These are phyloP conservation scores for Sylvietta virens DNA, from an alignment of 2,113 vertebrate genomes.

Conservation along the genomic window DNA sequence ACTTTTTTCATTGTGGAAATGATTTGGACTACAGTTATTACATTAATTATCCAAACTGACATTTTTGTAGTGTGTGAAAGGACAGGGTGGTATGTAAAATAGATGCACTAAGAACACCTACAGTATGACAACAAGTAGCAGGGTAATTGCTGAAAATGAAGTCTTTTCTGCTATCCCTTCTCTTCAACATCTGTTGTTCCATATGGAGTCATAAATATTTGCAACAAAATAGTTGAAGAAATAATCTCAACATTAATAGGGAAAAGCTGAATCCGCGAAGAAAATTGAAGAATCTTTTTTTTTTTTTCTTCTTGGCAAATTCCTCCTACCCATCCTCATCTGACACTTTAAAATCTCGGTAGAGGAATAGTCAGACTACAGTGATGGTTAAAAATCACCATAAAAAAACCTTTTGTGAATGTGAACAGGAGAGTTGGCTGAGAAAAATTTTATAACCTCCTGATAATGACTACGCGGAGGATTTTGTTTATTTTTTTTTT, in stretches of 20 bases:
- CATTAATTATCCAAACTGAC: conserved; percentile 58
- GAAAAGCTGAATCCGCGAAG: conserved; percentile 52
- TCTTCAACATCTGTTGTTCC: conserved; percentile 69
- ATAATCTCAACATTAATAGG: conserved; percentile 67
- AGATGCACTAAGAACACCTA: conserved; percentile 67
- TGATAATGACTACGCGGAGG: not conserved
- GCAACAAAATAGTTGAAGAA: conserved; percentile 68
- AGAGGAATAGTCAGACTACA: conserved; percentile 1
- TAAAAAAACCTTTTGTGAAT: not conserved
- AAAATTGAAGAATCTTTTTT: conserved; percentile 39
- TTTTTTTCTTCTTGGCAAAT: conserved; percentile 35
- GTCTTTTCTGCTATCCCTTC: conserved; percentile 63
- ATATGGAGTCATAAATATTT: conserved; percentile 77
- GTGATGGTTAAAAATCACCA: not conserved
- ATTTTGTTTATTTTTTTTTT: not conserved
- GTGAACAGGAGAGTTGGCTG: not conserved
- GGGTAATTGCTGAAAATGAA: conserved; percentile 71
- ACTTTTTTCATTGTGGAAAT: conserved; percentile 11
- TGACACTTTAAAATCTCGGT: conserved; percentile 36
- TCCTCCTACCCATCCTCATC: conserved; percentile 35
- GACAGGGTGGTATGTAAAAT: conserved; percentile 64
- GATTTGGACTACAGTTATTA: conserved; percentile 26
- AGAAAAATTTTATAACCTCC: not conserved
- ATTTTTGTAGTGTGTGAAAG: conserved; percentile 58
- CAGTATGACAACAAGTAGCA: conserved; percentile 70